These are phyloP conservation scores for Drosophila elegans DNA, from an alignment of 1,140 invertebrate species.

Conservation along the genomic window DNA sequence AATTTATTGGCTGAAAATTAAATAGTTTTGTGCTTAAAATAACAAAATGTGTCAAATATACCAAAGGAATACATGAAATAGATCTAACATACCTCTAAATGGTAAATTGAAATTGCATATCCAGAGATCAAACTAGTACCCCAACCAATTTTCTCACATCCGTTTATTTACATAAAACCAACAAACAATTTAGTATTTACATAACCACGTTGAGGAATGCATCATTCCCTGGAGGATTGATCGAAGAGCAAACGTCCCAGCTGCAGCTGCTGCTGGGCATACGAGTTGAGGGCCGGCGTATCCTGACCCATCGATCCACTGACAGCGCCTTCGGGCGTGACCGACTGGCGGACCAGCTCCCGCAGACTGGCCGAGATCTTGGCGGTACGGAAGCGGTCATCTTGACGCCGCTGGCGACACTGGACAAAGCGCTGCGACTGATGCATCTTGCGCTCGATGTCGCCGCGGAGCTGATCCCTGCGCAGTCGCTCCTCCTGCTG, in stretches of 20 bases:
- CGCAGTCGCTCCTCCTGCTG: slow-evolving; percentile 64
- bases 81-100: too few species aligned
- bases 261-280: slow-evolving; percentile 59
- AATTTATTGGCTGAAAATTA: too few species aligned
- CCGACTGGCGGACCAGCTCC: slow-evolving; percentile 77
- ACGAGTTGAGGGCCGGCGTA: slow-evolving; percentile 31
- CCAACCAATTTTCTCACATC: too few species aligned
- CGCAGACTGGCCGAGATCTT: slow-evolving; percentile 81
- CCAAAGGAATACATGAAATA: too few species aligned
- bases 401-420: slow-evolving; percentile 57
- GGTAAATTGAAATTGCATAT: too few species aligned
- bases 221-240: slow-evolving; percentile 18
- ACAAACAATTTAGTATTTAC: slow-evolving; percentile 54
- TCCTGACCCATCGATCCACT: slow-evolving; percentile 22
- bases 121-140: too few species aligned
- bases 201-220: neutral
- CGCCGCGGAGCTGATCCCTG: slow-evolving; percentile 63
- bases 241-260: slow-evolving; percentile 62
- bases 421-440: slow-evolving; percentile 75
- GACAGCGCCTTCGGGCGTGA: slow-evolving; percentile 69
- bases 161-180: slow-evolving; percentile 69
- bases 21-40: too few species aligned
- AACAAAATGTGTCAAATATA: too few species aligned
- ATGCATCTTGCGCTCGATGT: slow-evolving; percentile 66
- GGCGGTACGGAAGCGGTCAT: slow-evolving; percentile 70